A percentile compares a stretch with the other conserved stretches of the same genome.
These are phyloP conservation scores for Dermatemys mawii DNA, from an alignment of 2,113 vertebrate genomes.

Conservation along the genomic window DNA sequence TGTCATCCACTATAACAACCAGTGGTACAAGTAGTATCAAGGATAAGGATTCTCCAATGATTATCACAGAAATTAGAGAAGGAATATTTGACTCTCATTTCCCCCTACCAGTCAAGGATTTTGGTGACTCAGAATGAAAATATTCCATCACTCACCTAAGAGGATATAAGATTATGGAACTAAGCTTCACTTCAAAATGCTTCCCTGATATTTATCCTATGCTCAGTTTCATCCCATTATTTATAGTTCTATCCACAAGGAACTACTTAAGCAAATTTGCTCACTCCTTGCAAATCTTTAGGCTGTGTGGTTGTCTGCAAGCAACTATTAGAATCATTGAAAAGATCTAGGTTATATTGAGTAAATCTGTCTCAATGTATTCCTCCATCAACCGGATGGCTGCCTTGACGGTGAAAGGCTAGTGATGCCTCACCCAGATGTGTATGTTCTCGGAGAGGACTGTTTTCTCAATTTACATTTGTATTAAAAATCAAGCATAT, in stretches of 20 bases:
- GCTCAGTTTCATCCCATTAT: conserved; percentile 10
- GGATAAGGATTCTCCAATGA: conserved; percentile 20
- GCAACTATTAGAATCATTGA: neutral
- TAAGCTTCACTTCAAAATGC: neutral
- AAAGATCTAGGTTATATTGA: neutral
- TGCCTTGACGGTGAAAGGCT: no score
- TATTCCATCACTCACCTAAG: conserved; percentile 19
- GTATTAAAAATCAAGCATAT: no score
- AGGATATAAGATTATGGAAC: neutral
- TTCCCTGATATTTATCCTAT: conserved; percentile 33
- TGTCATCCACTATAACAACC: neutral
- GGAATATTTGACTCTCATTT: neutral
- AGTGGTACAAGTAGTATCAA: neutral
- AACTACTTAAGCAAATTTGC: conserved; percentile 38
- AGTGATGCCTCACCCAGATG: no score
- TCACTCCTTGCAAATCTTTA: neutral
- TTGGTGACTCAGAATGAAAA: conserved; percentile 47
- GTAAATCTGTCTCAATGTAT: no score
- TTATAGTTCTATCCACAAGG: conserved; percentile 47
- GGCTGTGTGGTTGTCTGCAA: no score
- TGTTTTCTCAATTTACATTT: no score
- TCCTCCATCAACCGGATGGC: no score
- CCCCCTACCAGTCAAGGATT: neutral
- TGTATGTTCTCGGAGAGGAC: no score
- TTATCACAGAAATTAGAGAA: conserved; percentile 52